Evolutionary conservation across 2,113 vertebrate species (phyloP).

Genomic region (Pandion haliaetus): DNA sequence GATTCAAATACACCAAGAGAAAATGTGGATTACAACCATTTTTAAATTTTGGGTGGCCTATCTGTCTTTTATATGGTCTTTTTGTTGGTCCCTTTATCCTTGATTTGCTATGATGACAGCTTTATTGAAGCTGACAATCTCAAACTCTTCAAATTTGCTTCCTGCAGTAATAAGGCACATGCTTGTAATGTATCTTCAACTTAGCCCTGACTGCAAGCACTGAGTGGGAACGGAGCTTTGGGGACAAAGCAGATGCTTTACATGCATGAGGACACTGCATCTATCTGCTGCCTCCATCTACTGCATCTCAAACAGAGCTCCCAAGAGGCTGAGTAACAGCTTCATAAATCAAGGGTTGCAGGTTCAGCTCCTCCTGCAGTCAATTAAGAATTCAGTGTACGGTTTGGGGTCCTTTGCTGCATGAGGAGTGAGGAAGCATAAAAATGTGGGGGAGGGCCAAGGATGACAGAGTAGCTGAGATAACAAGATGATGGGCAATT

Average conservation of each 20-base stretch:
- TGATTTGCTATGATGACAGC: not conserved
- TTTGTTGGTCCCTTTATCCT: not conserved
- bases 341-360: conserved; percentile 41
- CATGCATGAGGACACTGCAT: not conserved
- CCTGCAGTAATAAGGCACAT: not conserved
- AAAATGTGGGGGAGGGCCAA: not conserved
- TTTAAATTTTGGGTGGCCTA: not conserved
- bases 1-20: not conserved
- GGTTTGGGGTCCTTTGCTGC: not conserved
- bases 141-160: not conserved
- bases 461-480: not conserved
- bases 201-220: not conserved
- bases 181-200: not conserved
- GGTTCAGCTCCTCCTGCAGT: conserved; percentile 15
- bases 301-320: conserved; percentile 8
- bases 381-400: not conserved
- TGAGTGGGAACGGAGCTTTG: not conserved
- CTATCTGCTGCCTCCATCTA: not conserved
- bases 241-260: conserved; percentile 12
- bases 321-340: conserved; percentile 9
- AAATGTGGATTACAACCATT: not conserved
- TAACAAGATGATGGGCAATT: not conserved
- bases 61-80: not conserved
- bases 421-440: not conserved
- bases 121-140: not conserved